Base-by-base conservation (phyloP, 2,113 vertebrate species). In the Pithys albifrons region DNA sequence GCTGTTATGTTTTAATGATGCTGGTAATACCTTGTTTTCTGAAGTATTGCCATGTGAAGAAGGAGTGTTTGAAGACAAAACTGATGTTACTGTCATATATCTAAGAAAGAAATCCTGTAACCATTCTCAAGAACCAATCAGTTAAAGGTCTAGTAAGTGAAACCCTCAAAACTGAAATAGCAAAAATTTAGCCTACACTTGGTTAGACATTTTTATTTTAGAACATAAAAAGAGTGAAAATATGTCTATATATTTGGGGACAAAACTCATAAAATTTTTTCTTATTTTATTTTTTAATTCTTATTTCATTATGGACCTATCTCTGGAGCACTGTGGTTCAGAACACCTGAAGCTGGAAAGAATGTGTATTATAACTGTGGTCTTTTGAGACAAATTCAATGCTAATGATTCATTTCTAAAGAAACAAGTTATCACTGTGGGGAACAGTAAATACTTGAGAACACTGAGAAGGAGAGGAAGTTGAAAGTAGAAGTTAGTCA, bases 331-430 rank as follows among this genome's bases (percentile, higher is more conserved):
- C 39, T 70, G 57, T 81, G 29, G 52, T 92, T 89, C 66, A 65
- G 77, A 92, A 9, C 37, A 73, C n/a, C 66, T 94, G 46, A 85
- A 79, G 24, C 22, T 73, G 23, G 52, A 78, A 92, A 91, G 85
- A 81, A 70, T 82, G 16, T 58, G 22, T 3, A 3, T 95, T 88
- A 41, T 35, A 84, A 33, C 27, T 67, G 12, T 16, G 52, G 76
- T 66, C 86, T 95, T 92, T 72, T 87, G 93, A 95, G 95, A 94
- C 61, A 95, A 88, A 94, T 94, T 95, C 46, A 66, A 16, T 54
- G 66, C 25, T 91, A 96, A 94, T 3, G 70, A 92, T 77, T 96
- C 35, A 80, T 94, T 94, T 92, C 79, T 93, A 96, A 96, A 91
- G 55, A 96, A 96, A 92, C 64, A 83, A 74, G 72, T 80, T 91